These are phyloP conservation scores for Burhinus oedicnemus DNA, from an alignment of 2,113 vertebrate species.

Conservation along the genomic window DNA sequence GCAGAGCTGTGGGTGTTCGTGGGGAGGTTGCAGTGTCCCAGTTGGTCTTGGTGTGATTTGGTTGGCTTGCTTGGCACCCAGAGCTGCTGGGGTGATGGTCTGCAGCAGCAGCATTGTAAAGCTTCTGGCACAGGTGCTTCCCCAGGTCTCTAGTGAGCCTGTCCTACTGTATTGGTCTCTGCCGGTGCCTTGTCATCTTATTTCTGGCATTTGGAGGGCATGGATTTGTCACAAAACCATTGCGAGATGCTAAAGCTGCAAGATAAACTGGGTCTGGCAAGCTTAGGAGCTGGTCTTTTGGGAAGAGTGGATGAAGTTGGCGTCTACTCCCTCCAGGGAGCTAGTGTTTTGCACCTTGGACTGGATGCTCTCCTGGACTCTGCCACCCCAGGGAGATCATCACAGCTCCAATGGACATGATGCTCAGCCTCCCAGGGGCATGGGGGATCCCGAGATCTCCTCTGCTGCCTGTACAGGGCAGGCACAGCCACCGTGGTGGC, in stretches of 20 bases:
- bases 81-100: neutral
- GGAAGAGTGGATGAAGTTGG: neutral
- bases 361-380: neutral
- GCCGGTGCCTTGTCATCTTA: neutral
- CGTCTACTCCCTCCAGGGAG: accelerated
- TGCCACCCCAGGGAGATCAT: neutral
- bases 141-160: neutral
- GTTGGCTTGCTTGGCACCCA: neutral
- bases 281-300: neutral
- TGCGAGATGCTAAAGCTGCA: neutral
- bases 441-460: neutral
- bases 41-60: neutral
- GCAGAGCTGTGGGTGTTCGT: neutral
- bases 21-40: neutral
- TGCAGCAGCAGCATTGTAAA: neutral
- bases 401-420: neutral
- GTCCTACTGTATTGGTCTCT: neutral
- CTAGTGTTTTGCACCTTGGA: neutral
- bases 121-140: neutral
- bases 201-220: neutral
- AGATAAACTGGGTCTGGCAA: neutral
- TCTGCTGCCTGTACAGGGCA: neutral
- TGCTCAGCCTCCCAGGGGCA: neutral
- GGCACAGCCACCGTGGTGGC: too few relatives aligned
- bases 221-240: neutral